Conservation (phyloP, 1,140 invertebrate species). For the Lasioglossum baleicum region DNA sequence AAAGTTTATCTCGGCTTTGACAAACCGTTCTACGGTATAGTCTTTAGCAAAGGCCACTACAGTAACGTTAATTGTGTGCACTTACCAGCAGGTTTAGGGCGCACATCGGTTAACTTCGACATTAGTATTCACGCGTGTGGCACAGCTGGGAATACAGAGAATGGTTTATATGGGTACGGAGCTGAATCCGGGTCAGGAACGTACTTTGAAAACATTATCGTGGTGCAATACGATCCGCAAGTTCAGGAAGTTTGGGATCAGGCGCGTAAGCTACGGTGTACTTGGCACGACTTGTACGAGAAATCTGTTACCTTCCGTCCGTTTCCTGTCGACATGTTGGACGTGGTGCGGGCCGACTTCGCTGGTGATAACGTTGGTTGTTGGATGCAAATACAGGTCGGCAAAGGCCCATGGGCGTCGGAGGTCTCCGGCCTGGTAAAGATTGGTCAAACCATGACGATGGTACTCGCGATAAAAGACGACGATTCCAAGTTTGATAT, state of each 20-base stretch:
- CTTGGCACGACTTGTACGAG: conserved; percentile 97
- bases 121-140: conserved; percentile 95
- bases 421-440: conserved; percentile 96
- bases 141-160: conserved; percentile 93
- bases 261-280: conserved; percentile 94
- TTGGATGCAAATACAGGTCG: conserved; percentile 97
- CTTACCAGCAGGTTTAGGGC: conserved; percentile 91
- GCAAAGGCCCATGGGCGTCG: conserved; percentile 96
- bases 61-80: conserved; percentile 95
- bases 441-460: conserved; percentile 98
- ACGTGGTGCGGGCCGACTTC: conserved; percentile 95
- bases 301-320: conserved; percentile 96
- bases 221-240: conserved; percentile 96
- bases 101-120: conserved; percentile 93
- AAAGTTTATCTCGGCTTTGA: conserved; percentile 95
- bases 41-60: conserved; percentile 95
- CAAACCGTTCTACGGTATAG: conserved; percentile 96
- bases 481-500: conserved; percentile 98
- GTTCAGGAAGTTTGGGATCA: conserved; percentile 98
- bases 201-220: conserved; percentile 96
- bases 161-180: conserved; percentile 90
- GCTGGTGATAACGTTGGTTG: conserved; percentile 97
- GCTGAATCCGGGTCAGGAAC: conserved; percentile 92
- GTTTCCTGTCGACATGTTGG: conserved; percentile 97
- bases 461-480: conserved; percentile 97